These are phyloP conservation scores for Drosophila arizonae DNA, from an alignment of 1,140 invertebrate genomes.

Conservation along the genomic window DNA sequence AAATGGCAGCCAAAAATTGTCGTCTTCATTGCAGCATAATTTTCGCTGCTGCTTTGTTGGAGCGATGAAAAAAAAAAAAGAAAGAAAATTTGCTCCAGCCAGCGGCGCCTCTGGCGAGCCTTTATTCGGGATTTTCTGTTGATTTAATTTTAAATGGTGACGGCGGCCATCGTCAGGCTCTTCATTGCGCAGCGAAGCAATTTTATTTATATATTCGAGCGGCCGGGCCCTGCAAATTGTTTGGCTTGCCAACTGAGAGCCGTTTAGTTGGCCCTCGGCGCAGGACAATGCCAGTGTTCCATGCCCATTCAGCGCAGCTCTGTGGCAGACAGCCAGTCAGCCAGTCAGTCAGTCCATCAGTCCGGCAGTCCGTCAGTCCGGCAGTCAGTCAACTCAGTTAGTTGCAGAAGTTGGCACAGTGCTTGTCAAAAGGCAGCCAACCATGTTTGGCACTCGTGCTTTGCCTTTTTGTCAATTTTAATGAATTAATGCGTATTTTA, in stretches of 20 bases:
- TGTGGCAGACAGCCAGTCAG: conserved; percentile 32
- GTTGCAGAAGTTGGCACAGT: conserved; percentile 57
- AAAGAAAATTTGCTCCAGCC: conserved; percentile 67
- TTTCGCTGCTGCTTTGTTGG: conserved; percentile 67
- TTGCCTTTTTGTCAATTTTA: conserved; percentile 78
- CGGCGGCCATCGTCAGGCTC: conserved; percentile 53
- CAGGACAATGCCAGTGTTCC: conserved; percentile 52
- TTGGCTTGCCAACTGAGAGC: conserved; percentile 65
- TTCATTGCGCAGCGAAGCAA: conserved; percentile 60
- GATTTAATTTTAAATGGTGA: conserved; percentile 80
- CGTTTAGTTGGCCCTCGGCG: conserved; percentile 67
- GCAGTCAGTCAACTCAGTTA: conserved; percentile 39
- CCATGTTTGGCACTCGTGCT: conserved; percentile 65
- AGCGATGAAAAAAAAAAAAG: conserved; percentile 35
- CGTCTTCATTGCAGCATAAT: conserved; percentile 78
- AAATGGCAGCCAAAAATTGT: conserved; percentile 79
- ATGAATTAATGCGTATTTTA: conserved; percentile 81
- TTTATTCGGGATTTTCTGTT: conserved; percentile 62
- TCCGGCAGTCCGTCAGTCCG: conserved; percentile 19
- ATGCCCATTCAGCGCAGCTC: conserved; percentile 5
- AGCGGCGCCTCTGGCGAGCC: conserved; percentile 14
- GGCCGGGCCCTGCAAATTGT: conserved; percentile 58
- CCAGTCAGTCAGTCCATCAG: conserved; percentile 27
- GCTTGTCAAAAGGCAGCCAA: conserved; percentile 56
- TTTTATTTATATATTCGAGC: conserved; percentile 74